A percentile compares a stretch with the other conserved stretches of the same genome.
Evolutionary conservation across 64 coral and sea anemone species (phyloP).

Genomic region (Actinia tenebrosa): DNA sequence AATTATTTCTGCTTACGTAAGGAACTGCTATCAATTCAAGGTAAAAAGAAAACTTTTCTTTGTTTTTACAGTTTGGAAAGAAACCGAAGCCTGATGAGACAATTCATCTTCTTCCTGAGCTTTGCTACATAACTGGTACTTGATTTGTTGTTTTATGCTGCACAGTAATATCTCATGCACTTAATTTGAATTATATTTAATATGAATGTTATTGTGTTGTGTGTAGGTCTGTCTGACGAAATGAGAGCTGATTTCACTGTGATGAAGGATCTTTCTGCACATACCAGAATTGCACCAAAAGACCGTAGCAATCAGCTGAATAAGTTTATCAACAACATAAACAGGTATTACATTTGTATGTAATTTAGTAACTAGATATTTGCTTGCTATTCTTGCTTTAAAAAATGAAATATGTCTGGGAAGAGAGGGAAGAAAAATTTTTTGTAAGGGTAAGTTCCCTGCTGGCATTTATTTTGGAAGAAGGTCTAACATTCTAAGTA

Average conservation of each 20-base stretch:
- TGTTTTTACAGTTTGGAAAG: background rate
- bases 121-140: slow-evolving; percentile 93
- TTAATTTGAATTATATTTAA: no score
- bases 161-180: no score
- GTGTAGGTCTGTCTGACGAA: slow-evolving; percentile 83
- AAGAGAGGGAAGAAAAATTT: background rate
- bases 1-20: background rate
- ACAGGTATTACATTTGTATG: slow-evolving; percentile 19
- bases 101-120: slow-evolving; percentile 50
- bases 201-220: background rate
- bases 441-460: background rate
- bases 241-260: slow-evolving; percentile 87
- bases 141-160: background rate
- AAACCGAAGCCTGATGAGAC: background rate
- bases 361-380: no score
- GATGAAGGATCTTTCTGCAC: slow-evolving; percentile 91
- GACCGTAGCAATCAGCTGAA: slow-evolving; percentile 40
- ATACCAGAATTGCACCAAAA: slow-evolving; percentile 85
- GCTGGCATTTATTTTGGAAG: background rate
- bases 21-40: background rate
- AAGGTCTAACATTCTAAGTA: background rate
- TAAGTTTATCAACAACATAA: slow-evolving; percentile 64
- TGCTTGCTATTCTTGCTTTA: no score
- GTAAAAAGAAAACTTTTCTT: background rate
- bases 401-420: no score